Evolutionary conservation across 2,888 invertebrate species (phyloP), one percentile per base, ranked within the genome.

Genomic region (Auanema freiburgensis): DNA sequence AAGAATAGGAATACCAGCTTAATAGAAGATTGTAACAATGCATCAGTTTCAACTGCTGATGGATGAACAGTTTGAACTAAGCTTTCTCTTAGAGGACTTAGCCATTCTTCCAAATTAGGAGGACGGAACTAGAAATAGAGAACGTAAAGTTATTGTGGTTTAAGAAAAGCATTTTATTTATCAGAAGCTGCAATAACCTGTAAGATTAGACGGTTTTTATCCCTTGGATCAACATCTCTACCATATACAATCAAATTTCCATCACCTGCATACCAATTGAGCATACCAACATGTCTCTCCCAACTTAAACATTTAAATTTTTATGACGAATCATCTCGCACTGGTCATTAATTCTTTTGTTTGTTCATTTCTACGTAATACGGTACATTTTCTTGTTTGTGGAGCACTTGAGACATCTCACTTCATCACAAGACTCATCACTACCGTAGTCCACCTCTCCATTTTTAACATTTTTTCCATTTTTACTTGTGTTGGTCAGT

Each of bases 201-300:
- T 1, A 77, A 57, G 14, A 75, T 67, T 14, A 74, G 61, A 51
- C 68, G 69, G 18, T 62, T 65, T 24, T 64, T 60, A 50, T 77
- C 72, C 16, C 64, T 57, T 16, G 75, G 72, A 59, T 73, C 63
- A 40, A 74, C 69, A 59, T 74, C 77, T 57, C 68, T 62, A 21
- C 56, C 70, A 52, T 69, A 66, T 6, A 72, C 66, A 18, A 77
- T 65, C 49, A 77, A 50, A 44, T 74, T 74, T 41, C 56, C 65
- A 11, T 60, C 50, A 44, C 72, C 72, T 1, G 69, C 70, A 53
- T 72, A 73, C 67, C 68, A 71, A 57, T 77, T 75, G 59, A 74
- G 53, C 70, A 73, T 73, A 52, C 77, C 77, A 25, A 69, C 54
- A 53, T 73, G 71, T 46, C 77, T 58, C 55, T 75, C 73, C 77